Base-by-base conservation (phyloP, 2,888 invertebrate genomes). In the Mythimna loreyi region DNA sequence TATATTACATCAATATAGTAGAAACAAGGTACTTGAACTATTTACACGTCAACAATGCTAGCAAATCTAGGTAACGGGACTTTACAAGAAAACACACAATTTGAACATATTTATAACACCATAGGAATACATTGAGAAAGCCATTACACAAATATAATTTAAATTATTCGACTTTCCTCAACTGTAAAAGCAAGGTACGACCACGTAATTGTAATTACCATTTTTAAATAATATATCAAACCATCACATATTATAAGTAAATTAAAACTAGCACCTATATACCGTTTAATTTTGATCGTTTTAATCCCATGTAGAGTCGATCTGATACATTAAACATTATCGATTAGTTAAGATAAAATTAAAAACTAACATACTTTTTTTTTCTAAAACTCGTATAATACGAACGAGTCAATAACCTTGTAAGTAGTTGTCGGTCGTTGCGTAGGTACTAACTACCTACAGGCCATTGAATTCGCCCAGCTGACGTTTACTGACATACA, bases 181-280 rank as follows among this genome's bases (percentile, higher is more conserved):
- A 62, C 66, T 85, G 78, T 83, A 80, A 80, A 83, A 78, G 72
- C 75, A 78, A 69, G 69, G 74, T 79, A 84, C 67, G 75, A 68
- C 68, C 65, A 49, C 53, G 33, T 62, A 28, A 4, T 59, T 58
- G 33, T 62, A 28, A 6, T 59, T 33, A 55, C 19, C 0, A 73
- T 56, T 58, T 74, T 61, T 36, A 67, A 78, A 67, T 21, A 55
- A 64, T 16, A 81, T 78, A 77, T 68, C 67, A 68, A 72, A 80
- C 72, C 73, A 70, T 40, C 40, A 6, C 40, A 13, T 33, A 13
- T 36, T 33, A 13, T 36, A 63, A 1, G 16, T 56, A 40, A 59
- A 72, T 69, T 66, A 66, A 68, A 70, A 76, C 75, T 78, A 87
- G 85, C 85, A 85, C 77, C 72, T 83, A 76, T 74, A 21, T n/a